Percentiles rank a stretch among this genome's conserved stretches.
phyloP scores from a whole-genome alignment of 2,113 vertebrate genomes.

The Silurus meridionalis region DNA sequence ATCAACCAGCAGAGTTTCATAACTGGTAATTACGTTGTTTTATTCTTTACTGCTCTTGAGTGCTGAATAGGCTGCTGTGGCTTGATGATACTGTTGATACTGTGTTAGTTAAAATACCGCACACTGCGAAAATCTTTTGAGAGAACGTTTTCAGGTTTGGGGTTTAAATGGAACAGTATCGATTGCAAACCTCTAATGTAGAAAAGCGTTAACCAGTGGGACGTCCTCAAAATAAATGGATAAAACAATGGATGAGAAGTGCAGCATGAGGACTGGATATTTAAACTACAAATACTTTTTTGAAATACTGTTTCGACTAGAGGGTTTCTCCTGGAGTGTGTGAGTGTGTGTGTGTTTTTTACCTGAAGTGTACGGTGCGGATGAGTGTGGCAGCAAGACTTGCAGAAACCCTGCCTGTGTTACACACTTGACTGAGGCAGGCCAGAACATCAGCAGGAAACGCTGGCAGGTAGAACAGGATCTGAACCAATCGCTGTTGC shows the following conservation, averaged over 20 bases:
- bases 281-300: background rate
- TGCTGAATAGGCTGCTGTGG: no score
- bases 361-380: constrained; percentile 90
- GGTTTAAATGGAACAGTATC: no score
- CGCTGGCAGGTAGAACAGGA: constrained; percentile 89
- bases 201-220: background rate
- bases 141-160: no score
- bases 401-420: constrained; percentile 84
- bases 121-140: no score
- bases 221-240: background rate
- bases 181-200: background rate
- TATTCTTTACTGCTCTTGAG: no score
- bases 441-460: constrained; percentile 82
- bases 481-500: constrained; percentile 86
- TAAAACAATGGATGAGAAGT: background rate
- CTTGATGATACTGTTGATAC: no score
- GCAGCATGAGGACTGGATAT: background rate
- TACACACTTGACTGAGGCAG: constrained; percentile 89
- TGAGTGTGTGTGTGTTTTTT: constrained; percentile 49
- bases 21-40: no score
- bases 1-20: no score
- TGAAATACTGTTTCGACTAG: background rate
- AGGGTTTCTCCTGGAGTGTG: background rate
- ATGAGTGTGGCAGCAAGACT: constrained; percentile 83
- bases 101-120: no score